phyloP scores from a whole-genome alignment of 2,888 invertebrate genomes.

The Folsomia candida region DNA sequence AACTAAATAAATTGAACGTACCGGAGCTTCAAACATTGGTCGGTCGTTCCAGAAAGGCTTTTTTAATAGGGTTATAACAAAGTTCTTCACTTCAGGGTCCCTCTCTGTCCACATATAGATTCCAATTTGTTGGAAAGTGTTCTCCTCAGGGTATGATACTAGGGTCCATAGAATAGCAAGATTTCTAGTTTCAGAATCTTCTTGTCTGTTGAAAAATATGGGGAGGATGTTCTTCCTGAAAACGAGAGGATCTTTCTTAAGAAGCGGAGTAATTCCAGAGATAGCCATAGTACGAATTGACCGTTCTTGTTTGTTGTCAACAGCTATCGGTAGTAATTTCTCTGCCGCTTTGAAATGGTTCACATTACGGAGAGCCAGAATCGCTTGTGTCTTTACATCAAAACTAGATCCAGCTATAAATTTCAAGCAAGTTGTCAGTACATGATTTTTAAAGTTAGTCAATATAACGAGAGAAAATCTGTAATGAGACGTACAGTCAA shows the following conservation, averaged over 20 bases:
- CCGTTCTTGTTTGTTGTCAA: constrained; percentile 37
- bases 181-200: constrained; percentile 43
- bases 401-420: constrained; percentile 22
- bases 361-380: constrained; percentile 41
- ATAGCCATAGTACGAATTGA: constrained; percentile 46
- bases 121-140: constrained; percentile 34
- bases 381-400: constrained; percentile 47
- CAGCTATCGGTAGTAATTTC: constrained; percentile 35
- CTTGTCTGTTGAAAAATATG: constrained; percentile 44
- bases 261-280: constrained; percentile 41
- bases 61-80: constrained; percentile 35
- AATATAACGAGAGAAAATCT: too few relatives aligned
- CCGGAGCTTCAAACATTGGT: constrained; percentile 42
- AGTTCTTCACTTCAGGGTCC: too few relatives aligned
- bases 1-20: constrained; percentile 13
- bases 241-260: too few relatives aligned
- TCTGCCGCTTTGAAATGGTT: constrained; percentile 35
- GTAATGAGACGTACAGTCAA: too few relatives aligned
- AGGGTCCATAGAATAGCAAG: constrained; percentile 38
- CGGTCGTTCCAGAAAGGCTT: constrained; percentile 35
- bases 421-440: background rate
- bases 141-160: constrained; percentile 24
- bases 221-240: constrained; percentile 38
- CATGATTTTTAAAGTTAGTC: too few relatives aligned
- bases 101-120: constrained; percentile 47